Evolutionary conservation across 2,113 vertebrate genomes (phyloP), one percentile per base, ranked within the genome.

Genomic region (Setophaga petechia): DNA sequence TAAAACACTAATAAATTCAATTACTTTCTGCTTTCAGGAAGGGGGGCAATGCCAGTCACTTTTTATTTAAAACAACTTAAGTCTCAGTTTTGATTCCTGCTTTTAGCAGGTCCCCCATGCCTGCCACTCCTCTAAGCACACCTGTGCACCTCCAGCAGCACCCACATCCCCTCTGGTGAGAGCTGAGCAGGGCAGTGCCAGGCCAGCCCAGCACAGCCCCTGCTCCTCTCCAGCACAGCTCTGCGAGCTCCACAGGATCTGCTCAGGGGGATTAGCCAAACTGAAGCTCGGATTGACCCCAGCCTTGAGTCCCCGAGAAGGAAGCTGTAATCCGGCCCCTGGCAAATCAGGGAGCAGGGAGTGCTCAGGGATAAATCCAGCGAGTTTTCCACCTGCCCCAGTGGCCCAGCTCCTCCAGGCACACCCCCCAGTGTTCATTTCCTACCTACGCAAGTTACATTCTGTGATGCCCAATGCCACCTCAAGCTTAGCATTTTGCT

Each of bases 1-100:
- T 98, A 97, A 97, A 96, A 92, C 83, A 90, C 97, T 96, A 97
- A 98, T 96, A 96, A 98, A 98, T 97, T 97, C 79, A 96, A 98
- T 97, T 98, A 97, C 94, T 94, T 95, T 77, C 80, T 91, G 87
- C 96, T 98, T 98, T 97, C 94, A 25, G 77, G 63, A 82, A 84
- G 78, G 47, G 79, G 49, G 88, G 95, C 77, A 77, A 94, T 77
- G 78, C 54, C 96, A 97, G 92, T 97, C 97, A 95, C 90, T 97
- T 95, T 96, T 96, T 85, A 97, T 97, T 96, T 95, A 27, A 62
- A 96, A 97, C 90, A 95, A 95, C 94, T 69, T 89, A 81, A 35
- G 49, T 96, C 95, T 97, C 91, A 83, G 96, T 98, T 97, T 81
- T 74, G 58, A 44, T 79, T 84, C 37, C 81, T 62, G 43, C 37